Evolutionary conservation across 2,888 invertebrate genomes (phyloP), one percentile per base, ranked within the genome.

Genomic region (Ophion costatus): DNA sequence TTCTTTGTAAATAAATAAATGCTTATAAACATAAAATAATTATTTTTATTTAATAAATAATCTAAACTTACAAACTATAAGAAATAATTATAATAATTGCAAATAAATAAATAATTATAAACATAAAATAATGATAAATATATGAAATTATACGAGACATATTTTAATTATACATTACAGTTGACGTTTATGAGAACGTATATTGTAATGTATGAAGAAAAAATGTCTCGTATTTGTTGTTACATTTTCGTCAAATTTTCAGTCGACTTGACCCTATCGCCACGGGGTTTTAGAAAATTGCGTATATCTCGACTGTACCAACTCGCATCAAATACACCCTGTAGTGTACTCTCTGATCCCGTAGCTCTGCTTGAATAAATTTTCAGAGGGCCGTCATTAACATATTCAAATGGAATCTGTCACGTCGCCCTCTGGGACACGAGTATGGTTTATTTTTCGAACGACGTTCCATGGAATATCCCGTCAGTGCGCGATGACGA

Each of bases 381-480:
- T 83, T 83, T 69, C 82, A 82, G 69, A 86, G 85, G 61, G 61
- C 76, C 73, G 70, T 84, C 85, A 86, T 88, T 89, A 88, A 88
- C 89, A 86, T 88, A 88, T 89, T 89, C 86, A 88, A 89, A 89
- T 89, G 84, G 83, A 82, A 83, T 82, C 75, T 73, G 82, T 85
- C 77, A 74, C 88, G 75, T 76, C 83, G 88, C 83, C 86, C 70
- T 71, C 63, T 76, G 86, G 83, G 80, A 87, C 78, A 70, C 73
- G 73, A 56, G 24, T 66, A 73, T 51, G 70, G 74, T 80, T 71
- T 81, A 69, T 80, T 80, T 76, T 85, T 69, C 83, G 71, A 57
- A 42, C 75, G 71, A 75, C 67, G 57, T 56, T 42, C 59, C 61
- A 14, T 29, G 63, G 45, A 57, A 56, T 63, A 66, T 57, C 14